phyloP scores from a whole-genome alignment of 2,888 invertebrate species.

The Tanytarsus gracilentus region DNA sequence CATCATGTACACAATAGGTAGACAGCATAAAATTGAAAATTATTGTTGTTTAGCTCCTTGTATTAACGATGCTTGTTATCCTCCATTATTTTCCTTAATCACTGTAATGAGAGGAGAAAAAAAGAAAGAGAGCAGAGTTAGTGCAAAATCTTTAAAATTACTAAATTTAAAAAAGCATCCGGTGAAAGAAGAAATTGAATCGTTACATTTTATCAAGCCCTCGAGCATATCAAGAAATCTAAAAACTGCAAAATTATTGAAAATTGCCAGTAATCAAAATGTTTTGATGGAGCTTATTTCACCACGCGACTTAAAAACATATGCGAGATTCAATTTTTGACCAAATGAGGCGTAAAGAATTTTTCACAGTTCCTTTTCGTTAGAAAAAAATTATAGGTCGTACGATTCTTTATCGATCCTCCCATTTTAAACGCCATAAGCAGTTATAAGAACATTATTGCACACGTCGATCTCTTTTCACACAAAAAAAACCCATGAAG shows the following conservation, averaged over 20 bases:
- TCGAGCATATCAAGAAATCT: not conserved
- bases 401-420: not conserved
- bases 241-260: not conserved
- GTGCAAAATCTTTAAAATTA: not conserved
- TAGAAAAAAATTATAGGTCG: not conserved
- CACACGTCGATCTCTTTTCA: not conserved
- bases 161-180: no score
- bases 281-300: not conserved
- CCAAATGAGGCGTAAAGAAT: conserved; percentile 1
- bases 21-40: not conserved
- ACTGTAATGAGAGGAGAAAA: conserved; percentile 11
- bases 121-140: not conserved
- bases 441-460: not conserved
- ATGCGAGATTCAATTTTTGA: not conserved
- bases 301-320: not conserved
- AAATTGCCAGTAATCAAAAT: not conserved
- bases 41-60: not conserved
- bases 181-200: not conserved
- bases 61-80: no score
- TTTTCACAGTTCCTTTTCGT: not conserved
- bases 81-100: not conserved
- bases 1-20: no score
- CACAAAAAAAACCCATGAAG: not conserved
- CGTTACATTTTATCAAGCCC: not conserved
- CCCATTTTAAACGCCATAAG: conserved; percentile 8